Evolutionary conservation across 2,113 vertebrate species (phyloP).

Genomic region (Carollia perspicillata): DNA sequence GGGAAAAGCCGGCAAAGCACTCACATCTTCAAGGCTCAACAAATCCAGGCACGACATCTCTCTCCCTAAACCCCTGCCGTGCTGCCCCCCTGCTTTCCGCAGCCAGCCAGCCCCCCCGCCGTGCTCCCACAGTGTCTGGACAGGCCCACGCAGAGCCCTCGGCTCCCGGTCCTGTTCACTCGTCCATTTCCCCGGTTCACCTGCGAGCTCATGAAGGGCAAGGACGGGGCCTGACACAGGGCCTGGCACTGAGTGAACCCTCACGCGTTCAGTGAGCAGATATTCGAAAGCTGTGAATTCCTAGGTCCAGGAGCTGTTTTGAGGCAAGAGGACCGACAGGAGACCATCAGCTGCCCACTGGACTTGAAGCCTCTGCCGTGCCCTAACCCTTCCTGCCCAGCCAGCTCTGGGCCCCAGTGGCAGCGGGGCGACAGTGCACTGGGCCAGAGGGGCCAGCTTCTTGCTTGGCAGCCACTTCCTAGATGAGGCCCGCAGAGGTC

Average conservation of each 20-base stretch:
- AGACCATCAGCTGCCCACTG: neutral
- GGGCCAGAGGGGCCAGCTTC: neutral
- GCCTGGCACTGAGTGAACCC: neutral
- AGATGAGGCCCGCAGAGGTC: neutral
- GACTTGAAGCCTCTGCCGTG: neutral
- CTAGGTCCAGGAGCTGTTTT: neutral
- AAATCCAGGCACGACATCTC: neutral
- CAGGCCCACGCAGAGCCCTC: neutral
- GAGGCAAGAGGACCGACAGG: neutral
- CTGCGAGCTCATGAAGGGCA: neutral
- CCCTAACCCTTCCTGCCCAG: neutral
- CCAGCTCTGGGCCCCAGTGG: neutral
- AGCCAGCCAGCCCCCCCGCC: neutral
- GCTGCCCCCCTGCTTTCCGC: neutral
- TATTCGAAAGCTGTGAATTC: neutral
- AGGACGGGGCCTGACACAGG: neutral
- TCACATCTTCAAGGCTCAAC: neutral
- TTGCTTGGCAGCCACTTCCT: neutral
- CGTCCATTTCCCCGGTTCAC: neutral
- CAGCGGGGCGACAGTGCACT: too few relatives aligned
- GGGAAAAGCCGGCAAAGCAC: neutral
- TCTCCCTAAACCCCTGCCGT: neutral
- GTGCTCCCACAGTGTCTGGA: neutral
- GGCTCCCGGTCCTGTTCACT: neutral
- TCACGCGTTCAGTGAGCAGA: neutral